Conservation (phyloP, 1,140 invertebrate species). For the roundworm (Caenorhabditis elegans) region DNA sequence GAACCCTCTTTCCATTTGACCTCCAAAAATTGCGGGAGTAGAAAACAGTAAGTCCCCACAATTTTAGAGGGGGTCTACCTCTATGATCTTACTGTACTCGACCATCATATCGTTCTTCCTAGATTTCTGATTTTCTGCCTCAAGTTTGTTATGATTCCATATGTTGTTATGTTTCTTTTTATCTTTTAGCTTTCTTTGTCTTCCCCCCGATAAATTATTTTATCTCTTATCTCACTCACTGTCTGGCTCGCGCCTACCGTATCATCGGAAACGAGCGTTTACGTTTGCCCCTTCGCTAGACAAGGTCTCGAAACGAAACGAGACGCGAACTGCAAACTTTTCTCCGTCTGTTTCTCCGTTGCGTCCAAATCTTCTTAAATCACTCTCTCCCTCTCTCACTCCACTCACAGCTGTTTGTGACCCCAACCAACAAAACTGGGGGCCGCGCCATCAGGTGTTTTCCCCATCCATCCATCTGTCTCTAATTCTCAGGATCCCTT, state of each 20-base stretch:
- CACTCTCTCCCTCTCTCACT: not conserved
- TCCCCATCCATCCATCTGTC: no score
- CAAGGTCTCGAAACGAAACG: slow-evolving; percentile 7
- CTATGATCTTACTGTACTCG: no score
- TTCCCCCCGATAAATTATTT: not conserved
- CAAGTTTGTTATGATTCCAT: no score
- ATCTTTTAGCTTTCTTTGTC: not conserved
- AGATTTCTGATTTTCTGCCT: no score
- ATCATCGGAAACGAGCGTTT: slow-evolving; percentile 1
- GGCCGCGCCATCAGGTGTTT: not conserved
- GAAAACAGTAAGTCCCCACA: no score
- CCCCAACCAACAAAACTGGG: not conserved
- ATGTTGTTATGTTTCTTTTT: not conserved
- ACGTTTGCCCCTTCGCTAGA: not conserved
- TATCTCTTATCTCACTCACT: no score
- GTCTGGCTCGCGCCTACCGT: not conserved
- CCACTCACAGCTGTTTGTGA: slow-evolving; percentile 12
- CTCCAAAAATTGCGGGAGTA: no score
- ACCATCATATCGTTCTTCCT: no score
- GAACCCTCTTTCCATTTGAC: no score
- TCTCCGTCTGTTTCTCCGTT: not conserved
- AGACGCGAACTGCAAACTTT: slow-evolving; percentile 15
- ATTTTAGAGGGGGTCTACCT: no score
- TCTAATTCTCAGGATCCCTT: slow-evolving; percentile 23
- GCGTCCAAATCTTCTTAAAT: slow-evolving; percentile 2